Evolutionary conservation across 1,140 invertebrate genomes (phyloP).

Genomic region (Chelonus insularis): DNA sequence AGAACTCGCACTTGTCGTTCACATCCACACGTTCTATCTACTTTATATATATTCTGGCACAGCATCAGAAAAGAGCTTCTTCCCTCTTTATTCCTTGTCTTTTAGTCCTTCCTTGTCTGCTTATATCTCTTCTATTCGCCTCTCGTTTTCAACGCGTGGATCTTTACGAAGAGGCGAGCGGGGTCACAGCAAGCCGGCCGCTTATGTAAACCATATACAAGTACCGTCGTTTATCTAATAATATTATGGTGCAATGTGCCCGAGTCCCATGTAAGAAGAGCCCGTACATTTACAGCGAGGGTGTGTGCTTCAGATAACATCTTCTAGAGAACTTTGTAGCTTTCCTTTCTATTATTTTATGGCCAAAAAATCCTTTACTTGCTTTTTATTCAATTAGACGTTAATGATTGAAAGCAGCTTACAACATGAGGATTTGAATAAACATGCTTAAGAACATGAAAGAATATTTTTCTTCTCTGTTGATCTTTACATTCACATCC

Average conservation of each 20-base stretch:
- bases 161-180: background rate
- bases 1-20: constrained; percentile 7
- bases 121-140: constrained; percentile 28
- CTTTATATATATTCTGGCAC: background rate
- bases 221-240: constrained; percentile 50
- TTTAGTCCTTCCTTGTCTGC: constrained; percentile 31
- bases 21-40: background rate
- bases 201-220: constrained; percentile 49
- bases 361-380: too few species aligned
- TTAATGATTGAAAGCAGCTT: too few species aligned
- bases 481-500: too few species aligned
- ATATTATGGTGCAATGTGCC: constrained; percentile 44
- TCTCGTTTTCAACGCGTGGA: constrained; percentile 4
- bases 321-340: too few species aligned
- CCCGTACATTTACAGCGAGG: background rate
- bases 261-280: background rate
- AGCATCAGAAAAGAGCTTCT: constrained; percentile 35
- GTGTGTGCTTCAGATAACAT: too few species aligned
- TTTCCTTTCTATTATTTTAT: background rate
- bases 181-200: constrained; percentile 34
- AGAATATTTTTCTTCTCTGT: too few species aligned
- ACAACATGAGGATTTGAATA: too few species aligned
- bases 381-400: too few species aligned
- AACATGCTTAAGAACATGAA: too few species aligned
- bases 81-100: background rate